Percentiles rank a stretch among this genome's conserved stretches.
These are phyloP conservation scores for Drosophila peninsularis DNA, from an alignment of 2,888 invertebrate species.

Conservation along the genomic window DNA sequence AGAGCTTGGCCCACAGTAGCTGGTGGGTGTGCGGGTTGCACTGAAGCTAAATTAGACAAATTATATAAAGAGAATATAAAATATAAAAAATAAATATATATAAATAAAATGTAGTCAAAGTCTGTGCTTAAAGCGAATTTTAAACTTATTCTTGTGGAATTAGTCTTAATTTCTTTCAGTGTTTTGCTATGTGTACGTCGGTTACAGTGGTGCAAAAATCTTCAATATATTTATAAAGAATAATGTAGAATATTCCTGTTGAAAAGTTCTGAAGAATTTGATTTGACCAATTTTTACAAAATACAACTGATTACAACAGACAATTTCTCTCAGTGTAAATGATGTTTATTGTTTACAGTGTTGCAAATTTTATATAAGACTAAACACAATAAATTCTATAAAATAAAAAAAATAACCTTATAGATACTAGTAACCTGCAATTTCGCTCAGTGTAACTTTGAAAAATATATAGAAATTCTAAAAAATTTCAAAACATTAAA, in stretches of 20 bases:
- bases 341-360: too few species aligned
- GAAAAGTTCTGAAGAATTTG: neutral
- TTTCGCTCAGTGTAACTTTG: neutral
- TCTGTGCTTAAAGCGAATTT: too few species aligned
- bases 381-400: neutral
- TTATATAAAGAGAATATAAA: neutral
- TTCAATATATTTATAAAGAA: neutral
- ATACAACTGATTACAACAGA: neutral
- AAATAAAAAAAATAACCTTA: neutral
- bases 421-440: neutral
- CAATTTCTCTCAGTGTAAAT: neutral
- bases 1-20: constrained; percentile 37
- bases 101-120: too few species aligned
- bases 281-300: neutral
- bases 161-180: neutral
- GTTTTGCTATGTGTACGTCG: neutral
- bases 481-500: neutral
- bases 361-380: too few species aligned
- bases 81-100: neutral
- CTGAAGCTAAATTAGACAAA: constrained; percentile 4
- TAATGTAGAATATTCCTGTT: neutral
- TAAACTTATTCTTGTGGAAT: too few species aligned
- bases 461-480: neutral
- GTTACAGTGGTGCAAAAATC: neutral
- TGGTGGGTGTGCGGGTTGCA: constrained; percentile 9